Evolutionary conservation across 2,797 vertebrate species (phyloP), one percentile per base, ranked within the genome.

Genomic region (Rhabdophis nuchalis): DNA sequence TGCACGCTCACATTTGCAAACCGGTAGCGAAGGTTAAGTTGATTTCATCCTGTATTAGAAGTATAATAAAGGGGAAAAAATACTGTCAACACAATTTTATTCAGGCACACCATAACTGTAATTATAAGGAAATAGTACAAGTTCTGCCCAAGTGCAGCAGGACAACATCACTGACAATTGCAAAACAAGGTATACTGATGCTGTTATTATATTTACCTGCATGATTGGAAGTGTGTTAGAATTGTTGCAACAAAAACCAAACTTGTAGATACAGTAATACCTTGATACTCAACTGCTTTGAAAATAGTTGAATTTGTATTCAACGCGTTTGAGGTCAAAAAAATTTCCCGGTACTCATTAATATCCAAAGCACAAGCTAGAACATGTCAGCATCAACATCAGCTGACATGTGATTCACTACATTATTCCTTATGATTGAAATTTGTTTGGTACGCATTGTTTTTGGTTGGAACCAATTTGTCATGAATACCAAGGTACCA

Each of bases 71-170:
- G 41, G 27, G 25, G 5, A n/a, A 52, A 68, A 89, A 54, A 53
- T 53, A 32, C n/a, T 32, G 11, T n/a, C 6, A 56, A 89, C 90
- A 91, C 61, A 54, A 91, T 91, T 87, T 60, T 86, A 27, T 92
- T 92, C 57, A 90, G 32, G 23, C 3, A n/a, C 90, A 92, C 20
- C 18, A 88, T 87, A 89, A 90, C 32, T 91, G 53, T 91, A 3
- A 8, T 56, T 85, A 57, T 92, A 72, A 82, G 72, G 36, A 46
- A 82, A 92, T 91, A 95, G 86, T 32, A 92, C 0, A 60, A 27
- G 93, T 96, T 95, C 96, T 96, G 90, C 85, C 93, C 92, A 95
- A 96, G 93, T 93, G 91, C 87, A 95, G 95, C 88, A 96, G 93
- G 94, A 94, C 36, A 11, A 1, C 93, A 96, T 93, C 95, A 93